phyloP scores from a whole-genome alignment of 1,140 invertebrate genomes.

The Spodoptera litura region DNA sequence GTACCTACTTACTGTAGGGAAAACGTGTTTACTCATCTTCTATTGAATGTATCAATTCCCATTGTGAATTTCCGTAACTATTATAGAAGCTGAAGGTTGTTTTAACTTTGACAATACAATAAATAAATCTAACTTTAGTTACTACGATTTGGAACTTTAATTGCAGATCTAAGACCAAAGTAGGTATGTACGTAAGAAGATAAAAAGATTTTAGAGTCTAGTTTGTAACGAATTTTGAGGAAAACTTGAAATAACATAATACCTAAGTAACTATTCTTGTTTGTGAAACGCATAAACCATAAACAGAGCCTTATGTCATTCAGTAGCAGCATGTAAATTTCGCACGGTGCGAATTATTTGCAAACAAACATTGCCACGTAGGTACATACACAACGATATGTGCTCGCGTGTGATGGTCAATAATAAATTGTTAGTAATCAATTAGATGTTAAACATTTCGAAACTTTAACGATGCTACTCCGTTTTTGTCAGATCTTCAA shows the following conservation, averaged over 20 bases:
- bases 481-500: too few species aligned
- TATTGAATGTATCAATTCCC: too few species aligned
- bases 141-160: not conserved
- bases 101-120: not conserved
- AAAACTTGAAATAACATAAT: not conserved
- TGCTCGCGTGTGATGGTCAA: not conserved
- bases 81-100: not conserved
- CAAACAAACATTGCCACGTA: not conserved
- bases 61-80: not conserved
- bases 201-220: not conserved
- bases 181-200: not conserved
- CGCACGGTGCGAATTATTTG: constrained; percentile 23
- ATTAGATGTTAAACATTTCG: not conserved
- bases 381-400: not conserved
- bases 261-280: not conserved
- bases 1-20: too few species aligned
- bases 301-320: constrained; percentile 12
- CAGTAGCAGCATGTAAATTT: constrained; percentile 2
- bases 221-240: not conserved
- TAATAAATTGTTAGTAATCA: not conserved
- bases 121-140: not conserved
- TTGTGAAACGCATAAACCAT: not conserved
- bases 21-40: too few species aligned
- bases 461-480: too few species aligned
- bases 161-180: not conserved